A percentile compares a stretch with the other conserved stretches of the same genome.
phyloP scores from a whole-genome alignment of 2,113 vertebrate genomes.

The mouse (Mus musculus) region GRCm39 chr4:111842001-111842500 shows the following conservation, averaged over 20 bases:
- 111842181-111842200: not conserved
- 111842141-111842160: not conserved
- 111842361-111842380: not conserved
- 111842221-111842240: not conserved
- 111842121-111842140: not conserved
- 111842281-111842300: not conserved
- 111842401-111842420: not conserved
- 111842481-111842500: not conserved
- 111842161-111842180: not conserved
- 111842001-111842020: not conserved
- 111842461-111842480: not conserved
- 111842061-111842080: not conserved
- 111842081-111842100: not conserved
- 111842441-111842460: not conserved
- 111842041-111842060: not conserved
- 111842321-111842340: not conserved
- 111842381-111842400: not conserved
- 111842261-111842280: not conserved
- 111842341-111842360: not conserved
- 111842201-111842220: not conserved
- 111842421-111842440: not conserved
- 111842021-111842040: not conserved
- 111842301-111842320: not conserved
- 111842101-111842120: not conserved
- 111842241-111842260: not conserved